Percentiles rank a stretch among this genome's conserved stretches.
Evolutionary conservation across 2,797 vertebrate species (phyloP).

Genomic region (Heterohyrax brucei): DNA sequence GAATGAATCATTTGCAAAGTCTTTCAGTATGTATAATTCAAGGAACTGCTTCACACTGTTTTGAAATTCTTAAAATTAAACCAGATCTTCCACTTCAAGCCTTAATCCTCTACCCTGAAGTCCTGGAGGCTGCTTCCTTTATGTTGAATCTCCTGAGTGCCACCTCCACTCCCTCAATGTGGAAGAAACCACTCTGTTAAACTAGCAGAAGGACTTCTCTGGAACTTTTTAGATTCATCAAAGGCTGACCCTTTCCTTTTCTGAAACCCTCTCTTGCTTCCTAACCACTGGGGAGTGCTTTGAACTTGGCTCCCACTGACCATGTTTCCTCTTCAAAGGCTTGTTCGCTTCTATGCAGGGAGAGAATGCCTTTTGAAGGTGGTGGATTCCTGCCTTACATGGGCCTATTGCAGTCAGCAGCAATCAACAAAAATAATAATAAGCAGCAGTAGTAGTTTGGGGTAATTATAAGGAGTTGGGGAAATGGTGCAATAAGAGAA

Average conservation of each 20-base stretch:
- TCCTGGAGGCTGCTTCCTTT: background rate
- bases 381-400: slow-evolving; percentile 71
- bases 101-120: background rate
- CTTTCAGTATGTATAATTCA: slow-evolving; percentile 45
- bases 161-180: background rate
- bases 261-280: slow-evolving; percentile 69
- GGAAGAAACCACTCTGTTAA: slow-evolving; percentile 46
- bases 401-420: slow-evolving; percentile 78
- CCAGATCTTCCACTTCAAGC: background rate
- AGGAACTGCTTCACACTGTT: slow-evolving; percentile 32
- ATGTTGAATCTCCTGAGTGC: background rate
- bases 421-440: slow-evolving; percentile 83
- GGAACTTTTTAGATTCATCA: slow-evolving; percentile 70
- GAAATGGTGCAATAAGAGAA: slow-evolving; percentile 81
- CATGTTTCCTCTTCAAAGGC: slow-evolving; percentile 89
- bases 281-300: slow-evolving; percentile 75
- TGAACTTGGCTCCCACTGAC: slow-evolving; percentile 82
- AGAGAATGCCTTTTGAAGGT: slow-evolving; percentile 88
- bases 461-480: slow-evolving; percentile 69
- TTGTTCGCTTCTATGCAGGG: slow-evolving; percentile 80
- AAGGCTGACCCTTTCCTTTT: slow-evolving; percentile 63
- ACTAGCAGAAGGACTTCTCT: slow-evolving; percentile 62
- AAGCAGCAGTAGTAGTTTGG: slow-evolving; percentile 6
- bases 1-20: slow-evolving; percentile 58
- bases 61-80: slow-evolving; percentile 55